Conservation (phyloP, 2,888 invertebrate species). For the Ennomos erosarius region DNA sequence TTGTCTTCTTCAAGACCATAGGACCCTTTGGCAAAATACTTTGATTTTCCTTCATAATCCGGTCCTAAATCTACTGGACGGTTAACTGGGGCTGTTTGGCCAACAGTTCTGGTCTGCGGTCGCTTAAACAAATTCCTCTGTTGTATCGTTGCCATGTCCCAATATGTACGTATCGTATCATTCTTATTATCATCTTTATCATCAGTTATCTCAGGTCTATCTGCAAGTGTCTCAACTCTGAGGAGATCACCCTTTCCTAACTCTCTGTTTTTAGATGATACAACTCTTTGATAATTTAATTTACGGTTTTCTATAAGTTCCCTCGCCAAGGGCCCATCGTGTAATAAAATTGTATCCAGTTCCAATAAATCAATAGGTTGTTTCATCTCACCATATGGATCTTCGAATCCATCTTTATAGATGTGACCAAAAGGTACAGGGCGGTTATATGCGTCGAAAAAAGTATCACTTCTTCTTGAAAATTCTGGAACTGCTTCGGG, state of each 20-base stretch:
- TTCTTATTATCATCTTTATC: slow-evolving; percentile 6
- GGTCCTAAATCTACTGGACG: not conserved
- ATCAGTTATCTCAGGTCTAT: not conserved
- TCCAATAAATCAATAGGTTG: slow-evolving; percentile 50
- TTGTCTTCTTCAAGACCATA: slow-evolving; percentile 32
- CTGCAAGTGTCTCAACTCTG: no score
- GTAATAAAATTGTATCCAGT: slow-evolving; percentile 19
- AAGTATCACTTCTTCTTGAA: not conserved
- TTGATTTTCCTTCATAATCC: not conserved
- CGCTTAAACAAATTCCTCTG: slow-evolving; percentile 12
- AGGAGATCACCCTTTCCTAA: no score
- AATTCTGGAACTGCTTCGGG: not conserved
- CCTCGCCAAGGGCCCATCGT: slow-evolving; percentile 5
- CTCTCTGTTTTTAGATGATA: no score
- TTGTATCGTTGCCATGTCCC: slow-evolving; percentile 30
- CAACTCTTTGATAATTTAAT: not conserved
- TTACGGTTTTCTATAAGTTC: slow-evolving; percentile 9
- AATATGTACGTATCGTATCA: not conserved
- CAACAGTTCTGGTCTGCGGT: slow-evolving; percentile 8
- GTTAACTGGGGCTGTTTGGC: not conserved
- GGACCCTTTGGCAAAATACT: slow-evolving; percentile 31
- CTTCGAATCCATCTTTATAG: slow-evolving; percentile 50
- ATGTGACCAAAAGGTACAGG: slow-evolving; percentile 60
- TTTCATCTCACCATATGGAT: slow-evolving; percentile 36
- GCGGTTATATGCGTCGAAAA: not conserved